A percentile compares a stretch with the other conserved stretches of the same genome.
Evolutionary conservation across 2,888 invertebrate genomes (phyloP).

Genomic region (Spatulosminthurus flaviceps): DNA sequence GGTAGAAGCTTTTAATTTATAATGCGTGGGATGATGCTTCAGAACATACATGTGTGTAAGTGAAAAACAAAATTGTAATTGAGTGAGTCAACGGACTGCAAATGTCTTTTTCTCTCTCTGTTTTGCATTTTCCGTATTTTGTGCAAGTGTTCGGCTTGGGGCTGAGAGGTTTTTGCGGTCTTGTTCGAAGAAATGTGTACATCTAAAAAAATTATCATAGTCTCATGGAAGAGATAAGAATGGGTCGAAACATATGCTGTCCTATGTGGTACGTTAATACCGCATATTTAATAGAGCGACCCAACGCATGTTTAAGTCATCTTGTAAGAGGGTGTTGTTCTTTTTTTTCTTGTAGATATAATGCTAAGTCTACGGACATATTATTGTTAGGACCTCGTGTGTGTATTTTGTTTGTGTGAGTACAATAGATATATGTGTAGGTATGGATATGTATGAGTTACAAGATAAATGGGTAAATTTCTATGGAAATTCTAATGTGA

Average conservation of each 20-base stretch:
- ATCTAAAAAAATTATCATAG: not conserved
- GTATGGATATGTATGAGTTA: not conserved
- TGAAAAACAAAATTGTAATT: not conserved
- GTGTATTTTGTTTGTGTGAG: not conserved
- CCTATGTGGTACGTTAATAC: not conserved
- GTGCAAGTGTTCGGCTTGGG: not conserved
- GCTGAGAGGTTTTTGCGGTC: not conserved
- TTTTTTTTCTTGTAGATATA: not conserved
- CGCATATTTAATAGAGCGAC: not conserved
- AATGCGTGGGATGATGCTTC: too few relatives aligned
- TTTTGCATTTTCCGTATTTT: constrained; percentile 18
- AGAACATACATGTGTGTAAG: not conserved
- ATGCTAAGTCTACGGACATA: not conserved
- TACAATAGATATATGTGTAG: too few relatives aligned
- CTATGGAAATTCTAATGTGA: constrained; percentile 23
- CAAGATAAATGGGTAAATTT: constrained; percentile 18
- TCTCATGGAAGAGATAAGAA: not conserved
- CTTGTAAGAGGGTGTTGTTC: not conserved
- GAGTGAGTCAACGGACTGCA: constrained; percentile 5
- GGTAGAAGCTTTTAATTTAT: too few relatives aligned
- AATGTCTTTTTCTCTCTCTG: not conserved
- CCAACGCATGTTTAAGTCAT: not conserved
- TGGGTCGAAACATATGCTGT: too few relatives aligned
- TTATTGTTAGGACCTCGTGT: not conserved
- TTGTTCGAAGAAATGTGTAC: not conserved